Percentiles rank a stretch among this genome's conserved stretches.
Conservation (phyloP, 2,888 invertebrate species). For the Slavum lentiscoides region DNA sequence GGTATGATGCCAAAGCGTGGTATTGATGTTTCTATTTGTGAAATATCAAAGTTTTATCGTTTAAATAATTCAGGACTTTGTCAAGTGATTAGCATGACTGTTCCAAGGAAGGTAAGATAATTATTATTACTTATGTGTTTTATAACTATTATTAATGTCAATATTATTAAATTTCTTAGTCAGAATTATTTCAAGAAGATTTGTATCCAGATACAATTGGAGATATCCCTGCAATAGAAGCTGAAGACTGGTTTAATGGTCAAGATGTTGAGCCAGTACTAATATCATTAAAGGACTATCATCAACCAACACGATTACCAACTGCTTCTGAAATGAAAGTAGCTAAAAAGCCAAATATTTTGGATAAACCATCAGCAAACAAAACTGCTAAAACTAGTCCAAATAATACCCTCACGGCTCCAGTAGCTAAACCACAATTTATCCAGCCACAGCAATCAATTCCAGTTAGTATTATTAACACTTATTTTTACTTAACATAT, state of each 20-base stretch:
- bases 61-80: conserved; percentile 92
- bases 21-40: conserved; percentile 90
- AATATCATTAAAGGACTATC: conserved; percentile 85
- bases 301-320: conserved; percentile 63
- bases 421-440: conserved; percentile 46
- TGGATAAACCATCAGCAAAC: conserved; percentile 65
- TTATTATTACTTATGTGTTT: background rate
- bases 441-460: conserved; percentile 41
- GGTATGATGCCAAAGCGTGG: conserved; percentile 98
- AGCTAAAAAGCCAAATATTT: conserved; percentile 77
- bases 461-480: conserved; percentile 44
- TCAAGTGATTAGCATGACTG: conserved; percentile 96
- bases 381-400: conserved; percentile 46
- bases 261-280: conserved; percentile 87
- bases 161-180: conserved; percentile 62
- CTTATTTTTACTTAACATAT: background rate
- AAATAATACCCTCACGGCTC: conserved; percentile 24
- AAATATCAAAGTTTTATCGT: conserved; percentile 93
- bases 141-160: conserved; percentile 12
- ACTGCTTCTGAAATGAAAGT: conserved; percentile 70
- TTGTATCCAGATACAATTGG: conserved; percentile 94
- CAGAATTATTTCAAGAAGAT: conserved; percentile 96
- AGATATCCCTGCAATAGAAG: conserved; percentile 83
- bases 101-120: conserved; percentile 78
- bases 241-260: conserved; percentile 90